These are phyloP conservation scores for Collichthys lucidus DNA, from an alignment of 2,113 vertebrate genomes.

Conservation along the genomic window DNA sequence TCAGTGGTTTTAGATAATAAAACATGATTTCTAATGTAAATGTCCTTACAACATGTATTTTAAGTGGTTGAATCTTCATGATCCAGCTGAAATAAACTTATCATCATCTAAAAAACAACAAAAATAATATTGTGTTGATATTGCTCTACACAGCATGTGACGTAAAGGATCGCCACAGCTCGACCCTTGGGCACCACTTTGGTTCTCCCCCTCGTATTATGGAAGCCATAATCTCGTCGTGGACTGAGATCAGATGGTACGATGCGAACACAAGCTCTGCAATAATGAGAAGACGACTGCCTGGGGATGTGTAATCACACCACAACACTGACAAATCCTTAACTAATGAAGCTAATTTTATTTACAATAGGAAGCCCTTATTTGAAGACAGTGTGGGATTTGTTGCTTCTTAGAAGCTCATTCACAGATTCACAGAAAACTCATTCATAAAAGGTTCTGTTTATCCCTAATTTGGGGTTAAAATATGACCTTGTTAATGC, in stretches of 20 bases:
- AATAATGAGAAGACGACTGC: slow-evolving; percentile 59
- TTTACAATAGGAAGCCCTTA: slow-evolving; percentile 36
- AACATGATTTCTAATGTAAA: background rate
- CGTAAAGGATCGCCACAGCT: background rate
- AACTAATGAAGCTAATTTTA: slow-evolving; percentile 42
- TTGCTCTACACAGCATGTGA: background rate
- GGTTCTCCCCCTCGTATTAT: slow-evolving; percentile 14
- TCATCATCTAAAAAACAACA: background rate
- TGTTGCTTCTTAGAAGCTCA: background rate
- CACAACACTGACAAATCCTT: background rate
- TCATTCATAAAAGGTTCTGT: background rate
- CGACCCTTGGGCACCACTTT: slow-evolving; percentile 16
- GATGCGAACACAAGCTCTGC: slow-evolving; percentile 18
- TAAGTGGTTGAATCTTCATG: background rate
- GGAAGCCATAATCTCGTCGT: slow-evolving; percentile 23
- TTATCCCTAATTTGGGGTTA: slow-evolving; percentile 12
- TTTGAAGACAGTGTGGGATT: slow-evolving; percentile 37
- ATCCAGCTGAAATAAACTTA: background rate
- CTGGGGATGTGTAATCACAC: slow-evolving; percentile 60
- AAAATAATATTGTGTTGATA: background rate
- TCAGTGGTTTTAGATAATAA: background rate
- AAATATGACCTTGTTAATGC: background rate
- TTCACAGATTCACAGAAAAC: background rate
- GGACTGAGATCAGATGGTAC: slow-evolving; percentile 38
- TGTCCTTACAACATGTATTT: background rate